Percentiles rank a stretch among this genome's conserved stretches.
Evolutionary conservation across 2,888 invertebrate species (phyloP).

Genomic region (Piscicola geometra): DNA sequence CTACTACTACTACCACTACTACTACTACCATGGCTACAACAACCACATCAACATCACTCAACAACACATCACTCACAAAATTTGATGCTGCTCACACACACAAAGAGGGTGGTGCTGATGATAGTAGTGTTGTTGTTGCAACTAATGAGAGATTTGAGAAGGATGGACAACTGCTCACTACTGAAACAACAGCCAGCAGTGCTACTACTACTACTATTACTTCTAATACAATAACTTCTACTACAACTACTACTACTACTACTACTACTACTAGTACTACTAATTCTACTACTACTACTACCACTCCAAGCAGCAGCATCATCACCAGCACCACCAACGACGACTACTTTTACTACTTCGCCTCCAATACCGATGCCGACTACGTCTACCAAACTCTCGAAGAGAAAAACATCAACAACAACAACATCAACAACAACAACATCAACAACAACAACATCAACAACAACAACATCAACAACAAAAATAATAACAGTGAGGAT

Average conservation of each 20-base stretch:
- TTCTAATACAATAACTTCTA: conserved; percentile 1
- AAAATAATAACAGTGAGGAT: too few species aligned
- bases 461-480: too few species aligned
- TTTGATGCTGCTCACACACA: too few species aligned
- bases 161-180: too few species aligned
- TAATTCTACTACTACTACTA: not conserved
- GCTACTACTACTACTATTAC: not conserved
- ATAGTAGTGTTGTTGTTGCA: too few species aligned
- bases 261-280: conserved; percentile 10
- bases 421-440: conserved; percentile 13
- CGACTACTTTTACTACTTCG: not conserved
- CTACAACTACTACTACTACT: not conserved
- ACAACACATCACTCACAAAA: too few species aligned
- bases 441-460: not conserved
- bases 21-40: not conserved
- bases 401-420: not conserved
- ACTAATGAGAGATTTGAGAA: too few species aligned
- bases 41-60: not conserved
- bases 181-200: too few species aligned
- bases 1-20: conserved; percentile 25
- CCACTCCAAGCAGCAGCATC: not conserved
- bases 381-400: not conserved
- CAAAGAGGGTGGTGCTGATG: too few species aligned
- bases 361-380: not conserved
- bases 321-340: not conserved